Evolutionary conservation across 1,140 invertebrate genomes (phyloP).

Genomic region (Panagrolaimus sp.): DNA sequence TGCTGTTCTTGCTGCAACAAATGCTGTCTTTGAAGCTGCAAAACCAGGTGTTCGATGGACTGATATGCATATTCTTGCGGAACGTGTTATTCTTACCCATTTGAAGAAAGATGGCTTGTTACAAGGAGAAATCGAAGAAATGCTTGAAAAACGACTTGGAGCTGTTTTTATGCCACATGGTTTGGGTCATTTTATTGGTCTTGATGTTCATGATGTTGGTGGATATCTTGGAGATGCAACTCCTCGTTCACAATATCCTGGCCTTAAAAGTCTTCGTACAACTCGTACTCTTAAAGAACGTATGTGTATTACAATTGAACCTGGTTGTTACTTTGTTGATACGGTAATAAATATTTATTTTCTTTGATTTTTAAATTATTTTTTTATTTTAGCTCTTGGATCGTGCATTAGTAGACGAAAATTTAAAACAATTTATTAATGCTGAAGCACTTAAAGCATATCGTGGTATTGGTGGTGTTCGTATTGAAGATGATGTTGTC

Average conservation of each 20-base stretch:
- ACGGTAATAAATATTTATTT: constrained; percentile 20
- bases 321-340: constrained; percentile 90
- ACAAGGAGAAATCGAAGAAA: constrained; percentile 75
- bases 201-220: constrained; percentile 95
- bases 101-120: constrained; percentile 73
- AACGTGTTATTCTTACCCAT: constrained; percentile 70
- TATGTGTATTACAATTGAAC: constrained; percentile 93
- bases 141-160: constrained; percentile 71
- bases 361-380: not conserved
- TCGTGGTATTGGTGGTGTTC: constrained; percentile 73
- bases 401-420: constrained; percentile 61
- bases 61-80: constrained; percentile 85
- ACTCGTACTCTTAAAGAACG: constrained; percentile 71
- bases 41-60: constrained; percentile 73
- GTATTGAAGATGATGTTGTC: constrained; percentile 91
- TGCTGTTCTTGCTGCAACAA: constrained; percentile 67
- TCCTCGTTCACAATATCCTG: constrained; percentile 64
- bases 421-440: constrained; percentile 69
- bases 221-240: constrained; percentile 68
- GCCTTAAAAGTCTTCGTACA: constrained; percentile 73
- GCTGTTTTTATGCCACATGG: constrained; percentile 93
- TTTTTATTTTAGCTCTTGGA: constrained; percentile 60
- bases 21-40: constrained; percentile 56
- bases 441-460: constrained; percentile 70
- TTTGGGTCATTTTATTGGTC: constrained; percentile 70